Percentiles rank a stretch among this genome's conserved stretches.
Conservation (phyloP, 2,888 invertebrate species). For the Drosophila sordidapex region DNA sequence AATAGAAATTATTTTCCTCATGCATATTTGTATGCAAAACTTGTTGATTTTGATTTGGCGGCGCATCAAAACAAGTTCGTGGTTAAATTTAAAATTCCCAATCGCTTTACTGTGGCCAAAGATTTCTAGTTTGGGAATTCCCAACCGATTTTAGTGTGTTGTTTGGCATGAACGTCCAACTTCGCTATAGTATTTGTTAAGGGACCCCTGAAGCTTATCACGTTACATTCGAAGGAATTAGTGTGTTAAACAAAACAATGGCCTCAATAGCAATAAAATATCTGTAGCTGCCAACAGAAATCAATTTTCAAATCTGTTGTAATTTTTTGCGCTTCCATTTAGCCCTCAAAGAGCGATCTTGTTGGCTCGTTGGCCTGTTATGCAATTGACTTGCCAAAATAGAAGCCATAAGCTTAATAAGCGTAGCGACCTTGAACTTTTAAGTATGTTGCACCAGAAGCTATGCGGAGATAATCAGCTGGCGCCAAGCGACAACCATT, state of each 20-base stretch:
- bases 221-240: slow-evolving; percentile 65
- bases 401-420: slow-evolving; percentile 71
- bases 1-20: slow-evolving; percentile 58
- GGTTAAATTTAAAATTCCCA: slow-evolving; percentile 48
- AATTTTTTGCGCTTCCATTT: slow-evolving; percentile 51
- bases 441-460: slow-evolving; percentile 77
- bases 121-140: slow-evolving; percentile 78
- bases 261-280: slow-evolving; percentile 53
- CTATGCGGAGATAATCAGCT: slow-evolving; percentile 74
- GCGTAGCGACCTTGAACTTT: slow-evolving; percentile 71
- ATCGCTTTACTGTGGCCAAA: slow-evolving; percentile 48
- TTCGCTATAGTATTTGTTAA: slow-evolving; percentile 32
- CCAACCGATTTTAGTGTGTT: slow-evolving; percentile 65
- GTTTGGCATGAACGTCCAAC: slow-evolving; percentile 39
- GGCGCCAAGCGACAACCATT: slow-evolving; percentile 77
- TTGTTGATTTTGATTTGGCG: slow-evolving; percentile 47
- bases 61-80: slow-evolving; percentile 70
- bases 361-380: slow-evolving; percentile 16
- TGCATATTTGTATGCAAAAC: slow-evolving; percentile 42
- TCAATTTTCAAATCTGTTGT: slow-evolving; percentile 55
- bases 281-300: slow-evolving; percentile 39
- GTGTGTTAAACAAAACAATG: slow-evolving; percentile 52
- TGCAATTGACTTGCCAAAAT: slow-evolving; percentile 54
- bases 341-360: slow-evolving; percentile 26
- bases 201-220: slow-evolving; percentile 48